Base-by-base conservation (phyloP, 2,888 invertebrate species). In the Amiota mariae region DNA sequence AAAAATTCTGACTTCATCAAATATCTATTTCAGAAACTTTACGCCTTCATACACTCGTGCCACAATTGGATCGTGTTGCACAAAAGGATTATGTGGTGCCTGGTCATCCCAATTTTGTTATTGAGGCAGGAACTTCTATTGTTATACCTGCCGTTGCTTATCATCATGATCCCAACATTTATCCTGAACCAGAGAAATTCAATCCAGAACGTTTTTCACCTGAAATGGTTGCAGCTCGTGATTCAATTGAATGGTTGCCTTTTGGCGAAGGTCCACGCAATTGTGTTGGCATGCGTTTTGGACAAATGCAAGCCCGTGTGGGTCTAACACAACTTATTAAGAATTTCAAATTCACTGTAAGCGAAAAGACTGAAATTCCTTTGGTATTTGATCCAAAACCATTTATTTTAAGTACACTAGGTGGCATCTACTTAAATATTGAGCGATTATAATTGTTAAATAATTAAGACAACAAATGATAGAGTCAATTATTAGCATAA, bases 181-280 rank as follows among this genome's bases (percentile, higher is more conserved):
- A 91, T 78, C 92, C 92, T 0, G 89, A 93, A 13, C 93, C 93
- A 0, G 90, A 92, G 8, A 90, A 89, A 64, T 93, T 93, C 74
- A 89, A 91, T 54, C 93, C 93, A 0, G 92, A 93, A 15, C 88
- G 93, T 77, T 93, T 93, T 82, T 85, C 90, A 0, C 88, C 90
- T 12, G 91, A 91, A 79, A 91, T 91, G 63, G 92, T 91, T 73
- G 87, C 90, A 0, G 90, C 89, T 47, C 79, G 86, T 0, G 81
- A 83, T 72, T 80, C 83, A 9, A 85, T 81, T 20, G 75, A 86
- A 3, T 89, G 81, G 72, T 70, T 89, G 51, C 87, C 89, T 12
- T 90, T 89, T 75, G 89, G 89, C 0, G 82, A 86, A 68, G 89
- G 89, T 4, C 87, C 87, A 0, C 81, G 87, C 10, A 87, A 82